phyloP scores from a whole-genome alignment of 2,113 vertebrate genomes.

The Tympanuchus pallidicinctus region DNA sequence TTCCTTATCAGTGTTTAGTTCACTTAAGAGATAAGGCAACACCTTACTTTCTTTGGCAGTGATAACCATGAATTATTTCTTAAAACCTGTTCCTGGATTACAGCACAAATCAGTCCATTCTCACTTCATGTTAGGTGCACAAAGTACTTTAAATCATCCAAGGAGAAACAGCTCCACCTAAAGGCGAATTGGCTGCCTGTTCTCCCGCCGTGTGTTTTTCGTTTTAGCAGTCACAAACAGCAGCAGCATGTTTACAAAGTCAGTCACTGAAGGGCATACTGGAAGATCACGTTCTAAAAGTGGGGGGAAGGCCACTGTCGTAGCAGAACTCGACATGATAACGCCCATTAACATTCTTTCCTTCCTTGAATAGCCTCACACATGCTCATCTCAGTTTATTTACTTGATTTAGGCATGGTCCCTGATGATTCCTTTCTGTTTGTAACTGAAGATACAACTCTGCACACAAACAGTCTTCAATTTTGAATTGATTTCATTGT shows the following conservation, averaged over 20 bases:
- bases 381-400: background rate
- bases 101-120: background rate
- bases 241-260: background rate
- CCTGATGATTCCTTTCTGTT: background rate
- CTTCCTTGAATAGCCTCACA: background rate
- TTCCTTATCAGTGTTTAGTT: background rate
- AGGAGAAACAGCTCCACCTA: conserved; percentile 78
- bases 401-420: too few species aligned
- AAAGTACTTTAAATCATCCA: background rate
- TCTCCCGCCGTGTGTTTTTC: background rate
- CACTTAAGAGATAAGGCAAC: background rate
- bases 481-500: background rate
- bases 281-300: background rate
- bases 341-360: background rate
- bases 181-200: conserved; percentile 28
- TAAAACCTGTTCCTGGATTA: background rate
- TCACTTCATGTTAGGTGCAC: background rate
- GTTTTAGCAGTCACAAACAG: background rate
- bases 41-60: background rate
- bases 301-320: fast-evolving
- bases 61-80: background rate
- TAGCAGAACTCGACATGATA: background rate
- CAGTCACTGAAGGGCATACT: fast-evolving
- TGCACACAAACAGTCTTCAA: background rate
- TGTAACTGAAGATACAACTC: background rate